Evolutionary conservation across 2,888 invertebrate genomes (phyloP).

Genomic region (Cyaniris semiargus): DNA sequence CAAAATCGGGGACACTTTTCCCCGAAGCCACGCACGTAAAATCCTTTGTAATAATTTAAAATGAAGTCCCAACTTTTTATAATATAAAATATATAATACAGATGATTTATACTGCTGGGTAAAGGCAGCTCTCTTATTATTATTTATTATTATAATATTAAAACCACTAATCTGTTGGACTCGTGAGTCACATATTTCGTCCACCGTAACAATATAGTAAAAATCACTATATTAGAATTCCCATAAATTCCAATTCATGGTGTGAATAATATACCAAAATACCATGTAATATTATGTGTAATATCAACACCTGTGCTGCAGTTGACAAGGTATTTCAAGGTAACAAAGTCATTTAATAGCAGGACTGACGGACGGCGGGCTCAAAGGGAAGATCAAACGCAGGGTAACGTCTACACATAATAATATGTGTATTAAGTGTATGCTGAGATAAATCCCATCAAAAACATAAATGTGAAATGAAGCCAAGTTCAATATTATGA

Average conservation of each 20-base stretch:
- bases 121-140: no score
- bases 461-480: no score
- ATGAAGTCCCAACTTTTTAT: background rate
- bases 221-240: no score
- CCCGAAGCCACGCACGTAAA: constrained; percentile 60
- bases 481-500: no score
- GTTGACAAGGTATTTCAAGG: constrained; percentile 24
- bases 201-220: no score
- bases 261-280: constrained; percentile 44
- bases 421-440: background rate
- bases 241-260: constrained; percentile 47
- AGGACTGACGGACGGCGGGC: background rate
- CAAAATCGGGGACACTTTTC: constrained; percentile 52
- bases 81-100: background rate
- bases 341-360: constrained; percentile 3
- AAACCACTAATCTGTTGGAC: no score
- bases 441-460: no score
- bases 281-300: background rate
- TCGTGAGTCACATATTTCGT: no score
- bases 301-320: background rate
- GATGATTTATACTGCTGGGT: no score
- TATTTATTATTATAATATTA: no score
- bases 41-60: constrained; percentile 69
- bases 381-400: constrained; percentile 16
- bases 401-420: background rate